Evolutionary conservation across 2,113 vertebrate species (phyloP).

Genomic region (Anolis carolinensis): DNA sequence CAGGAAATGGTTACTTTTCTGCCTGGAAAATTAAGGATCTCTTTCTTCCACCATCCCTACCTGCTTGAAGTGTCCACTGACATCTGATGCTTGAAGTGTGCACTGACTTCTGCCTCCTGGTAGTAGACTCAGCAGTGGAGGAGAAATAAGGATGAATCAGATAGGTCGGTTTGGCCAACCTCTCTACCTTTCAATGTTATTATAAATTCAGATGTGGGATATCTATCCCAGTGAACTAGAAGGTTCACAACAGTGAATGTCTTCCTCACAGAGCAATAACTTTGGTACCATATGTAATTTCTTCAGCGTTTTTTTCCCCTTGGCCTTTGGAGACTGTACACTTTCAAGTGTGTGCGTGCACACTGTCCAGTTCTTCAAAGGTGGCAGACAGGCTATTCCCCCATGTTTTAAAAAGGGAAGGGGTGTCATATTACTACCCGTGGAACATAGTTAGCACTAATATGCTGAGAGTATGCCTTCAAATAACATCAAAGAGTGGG

Average conservation of each 20-base stretch:
- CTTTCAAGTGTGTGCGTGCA: too few species aligned
- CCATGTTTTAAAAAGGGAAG: too few species aligned
- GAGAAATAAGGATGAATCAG: neutral
- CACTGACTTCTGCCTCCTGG: neutral
- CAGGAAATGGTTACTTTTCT: neutral
- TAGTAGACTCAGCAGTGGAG: neutral
- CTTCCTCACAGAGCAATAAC: neutral
- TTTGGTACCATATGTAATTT: neutral
- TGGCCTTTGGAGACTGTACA: neutral
- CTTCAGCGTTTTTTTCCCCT: neutral
- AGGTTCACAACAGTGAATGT: neutral
- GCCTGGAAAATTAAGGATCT: neutral
- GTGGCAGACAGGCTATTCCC: too few species aligned
- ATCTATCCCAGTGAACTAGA: neutral
- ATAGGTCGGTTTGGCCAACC: neutral
- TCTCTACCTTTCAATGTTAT: neutral
- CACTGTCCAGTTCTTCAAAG: too few species aligned
- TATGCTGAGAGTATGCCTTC: neutral
- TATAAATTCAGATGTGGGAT: neutral
- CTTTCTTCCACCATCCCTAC: neutral
- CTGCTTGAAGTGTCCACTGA: too few species aligned
- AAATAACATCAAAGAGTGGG: neutral
- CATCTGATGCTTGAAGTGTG: neutral
- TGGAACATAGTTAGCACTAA: too few species aligned
- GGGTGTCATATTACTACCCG: too few species aligned